Percentiles rank a stretch among this genome's conserved stretches.
These are phyloP conservation scores for Spodoptera picta DNA, from an alignment of 2,888 invertebrate genomes.

Conservation along the genomic window DNA sequence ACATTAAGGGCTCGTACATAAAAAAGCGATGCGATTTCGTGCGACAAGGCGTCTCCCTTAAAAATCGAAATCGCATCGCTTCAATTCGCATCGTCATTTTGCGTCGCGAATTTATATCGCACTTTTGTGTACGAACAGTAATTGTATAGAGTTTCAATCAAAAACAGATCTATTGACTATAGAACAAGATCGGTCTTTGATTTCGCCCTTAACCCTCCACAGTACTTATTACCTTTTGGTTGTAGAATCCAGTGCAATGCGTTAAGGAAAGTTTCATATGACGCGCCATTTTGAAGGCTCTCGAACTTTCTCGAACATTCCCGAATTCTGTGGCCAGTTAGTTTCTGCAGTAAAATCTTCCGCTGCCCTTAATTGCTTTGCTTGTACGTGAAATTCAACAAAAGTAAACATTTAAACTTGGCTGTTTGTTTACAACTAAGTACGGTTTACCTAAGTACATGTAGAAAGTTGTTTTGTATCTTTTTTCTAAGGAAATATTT, in stretches of 20 bases:
- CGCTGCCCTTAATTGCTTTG: slow-evolving; percentile 4
- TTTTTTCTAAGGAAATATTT: slow-evolving; percentile 9
- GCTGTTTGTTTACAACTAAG: slow-evolving; percentile 24
- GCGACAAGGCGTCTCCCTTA: too few relatives aligned
- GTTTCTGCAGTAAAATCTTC: neutral
- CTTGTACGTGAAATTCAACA: slow-evolving; percentile 1
- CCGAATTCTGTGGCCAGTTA: neutral
- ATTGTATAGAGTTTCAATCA: too few relatives aligned
- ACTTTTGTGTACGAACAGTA: too few relatives aligned
- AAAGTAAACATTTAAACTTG: neutral
- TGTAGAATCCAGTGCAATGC: neutral
- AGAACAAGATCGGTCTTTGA: too few relatives aligned
- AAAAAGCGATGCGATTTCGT: too few relatives aligned
- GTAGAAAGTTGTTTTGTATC: slow-evolving; percentile 41
- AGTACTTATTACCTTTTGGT: slow-evolving; percentile 3
- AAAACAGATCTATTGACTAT: too few relatives aligned
- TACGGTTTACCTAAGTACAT: neutral
- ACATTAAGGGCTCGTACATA: too few relatives aligned
- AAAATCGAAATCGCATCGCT: too few relatives aligned
- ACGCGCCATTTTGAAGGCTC: neutral
- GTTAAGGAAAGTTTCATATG: slow-evolving; percentile 8
- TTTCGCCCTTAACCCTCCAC: too few relatives aligned
- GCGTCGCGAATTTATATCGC: too few relatives aligned
- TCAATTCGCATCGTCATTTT: too few relatives aligned
- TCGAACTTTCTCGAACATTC: slow-evolving; percentile 11